Conservation (phyloP, 1,140 invertebrate species). For the Halyomorpha halys region DNA sequence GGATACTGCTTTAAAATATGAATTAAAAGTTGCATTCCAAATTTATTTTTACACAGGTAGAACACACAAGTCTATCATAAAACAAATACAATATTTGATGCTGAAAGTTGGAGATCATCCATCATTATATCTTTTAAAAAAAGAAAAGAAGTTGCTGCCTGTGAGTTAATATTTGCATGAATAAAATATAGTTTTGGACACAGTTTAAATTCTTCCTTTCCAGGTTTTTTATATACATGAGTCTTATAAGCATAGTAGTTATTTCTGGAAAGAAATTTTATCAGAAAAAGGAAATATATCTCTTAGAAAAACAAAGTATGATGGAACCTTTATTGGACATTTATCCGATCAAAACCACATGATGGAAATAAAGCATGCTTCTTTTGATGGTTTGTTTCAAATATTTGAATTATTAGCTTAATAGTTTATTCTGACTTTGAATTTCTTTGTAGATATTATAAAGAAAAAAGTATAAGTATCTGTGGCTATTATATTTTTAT, state of each 20-base stretch:
- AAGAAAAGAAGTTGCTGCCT: constrained; percentile 38
- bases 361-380: constrained; percentile 43
- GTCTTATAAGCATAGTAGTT: constrained; percentile 43
- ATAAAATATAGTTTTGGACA: background rate
- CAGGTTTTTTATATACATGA: constrained; percentile 45
- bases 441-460: too few relatives aligned
- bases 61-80: constrained; percentile 39
- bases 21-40: constrained; percentile 40
- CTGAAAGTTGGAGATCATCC: constrained; percentile 38
- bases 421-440: background rate
- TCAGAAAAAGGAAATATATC: constrained; percentile 41
- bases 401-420: constrained; percentile 6
- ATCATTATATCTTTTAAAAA: constrained; percentile 42
- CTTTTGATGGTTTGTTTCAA: constrained; percentile 41
- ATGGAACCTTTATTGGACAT: constrained; percentile 47
- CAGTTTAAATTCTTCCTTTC: background rate
- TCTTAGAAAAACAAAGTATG: constrained; percentile 41
- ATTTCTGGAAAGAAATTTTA: constrained; percentile 41
- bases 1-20: constrained; percentile 37
- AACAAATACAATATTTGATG: constrained; percentile 37
- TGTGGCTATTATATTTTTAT: too few relatives aligned
- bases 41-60: constrained; percentile 40
- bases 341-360: constrained; percentile 39
- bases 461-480: too few relatives aligned
- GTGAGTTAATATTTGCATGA: constrained; percentile 32